Conservation (phyloP, 2,797 vertebrate genomes). For the Otolemur crassicaudatus region DNA sequence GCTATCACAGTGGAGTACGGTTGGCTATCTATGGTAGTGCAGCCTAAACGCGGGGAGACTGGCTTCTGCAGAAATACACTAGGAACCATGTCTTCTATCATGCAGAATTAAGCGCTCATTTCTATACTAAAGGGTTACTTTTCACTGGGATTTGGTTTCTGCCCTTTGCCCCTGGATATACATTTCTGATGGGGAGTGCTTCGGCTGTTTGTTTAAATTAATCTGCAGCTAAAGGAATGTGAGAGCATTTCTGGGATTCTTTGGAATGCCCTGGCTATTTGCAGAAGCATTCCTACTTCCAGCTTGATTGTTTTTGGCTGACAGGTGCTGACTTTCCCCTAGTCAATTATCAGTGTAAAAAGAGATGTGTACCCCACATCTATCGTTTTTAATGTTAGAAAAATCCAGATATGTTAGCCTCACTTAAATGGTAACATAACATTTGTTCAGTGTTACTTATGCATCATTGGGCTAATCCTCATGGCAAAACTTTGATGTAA, state of each 20-base stretch:
- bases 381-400: background rate
- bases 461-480: background rate
- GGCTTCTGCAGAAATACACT: background rate
- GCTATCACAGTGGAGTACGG: background rate
- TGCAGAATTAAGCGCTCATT: background rate
- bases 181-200: background rate
- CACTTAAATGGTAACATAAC: background rate
- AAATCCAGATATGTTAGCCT: background rate
- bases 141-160: background rate
- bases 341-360: background rate
- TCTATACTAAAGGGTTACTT: background rate
- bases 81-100: background rate
- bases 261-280: constrained; percentile 36
- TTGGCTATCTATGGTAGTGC: background rate
- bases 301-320: background rate
- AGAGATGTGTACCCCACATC: background rate
- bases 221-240: constrained; percentile 10
- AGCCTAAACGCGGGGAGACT: background rate
- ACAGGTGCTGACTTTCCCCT: background rate
- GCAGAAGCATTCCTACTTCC: background rate
- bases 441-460: background rate
- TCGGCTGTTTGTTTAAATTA: constrained; percentile 51
- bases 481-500: background rate
- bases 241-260: constrained; percentile 64
- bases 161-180: background rate